Conservation (phyloP, 2,797 vertebrate species). For the Amphiprion clarkii region DNA sequence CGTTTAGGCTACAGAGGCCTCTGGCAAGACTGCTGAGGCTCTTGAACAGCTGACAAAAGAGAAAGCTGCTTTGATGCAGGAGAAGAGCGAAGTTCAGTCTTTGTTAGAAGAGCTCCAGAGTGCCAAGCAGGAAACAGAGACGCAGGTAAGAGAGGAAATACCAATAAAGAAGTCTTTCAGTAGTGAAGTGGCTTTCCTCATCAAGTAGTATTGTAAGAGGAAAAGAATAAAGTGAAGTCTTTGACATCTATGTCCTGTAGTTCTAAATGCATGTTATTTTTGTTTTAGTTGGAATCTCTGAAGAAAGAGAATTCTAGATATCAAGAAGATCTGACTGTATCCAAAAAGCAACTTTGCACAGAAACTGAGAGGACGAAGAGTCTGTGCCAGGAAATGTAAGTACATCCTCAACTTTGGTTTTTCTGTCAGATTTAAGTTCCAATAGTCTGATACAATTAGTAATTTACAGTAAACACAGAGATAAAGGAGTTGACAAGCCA, state of each 20-base stretch:
- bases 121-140: conserved; percentile 87
- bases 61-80: conserved; percentile 86
- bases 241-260: background rate
- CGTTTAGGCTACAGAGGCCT: conserved; percentile 85
- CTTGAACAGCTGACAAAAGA: conserved; percentile 90
- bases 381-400: conserved; percentile 93
- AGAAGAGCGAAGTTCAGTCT: conserved; percentile 85
- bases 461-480: background rate
- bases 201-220: background rate
- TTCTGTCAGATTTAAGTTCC: conserved; percentile 2
- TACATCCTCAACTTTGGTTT: conserved; percentile 37
- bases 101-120: conserved; percentile 85
- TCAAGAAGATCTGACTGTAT: conserved; percentile 88
- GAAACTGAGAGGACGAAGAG: conserved; percentile 89
- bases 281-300: conserved; percentile 87
- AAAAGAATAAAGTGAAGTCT: background rate
- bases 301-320: conserved; percentile 89
- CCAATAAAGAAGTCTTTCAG: background rate
- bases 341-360: conserved; percentile 88
- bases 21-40: conserved; percentile 87
- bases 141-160: conserved; percentile 84
- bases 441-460: background rate
- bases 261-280: conserved; percentile 6
- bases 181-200: background rate
- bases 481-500: background rate